These are phyloP conservation scores for Ecdyonurus torrentis DNA, from an alignment of 2,888 invertebrate species.

Conservation along the genomic window DNA sequence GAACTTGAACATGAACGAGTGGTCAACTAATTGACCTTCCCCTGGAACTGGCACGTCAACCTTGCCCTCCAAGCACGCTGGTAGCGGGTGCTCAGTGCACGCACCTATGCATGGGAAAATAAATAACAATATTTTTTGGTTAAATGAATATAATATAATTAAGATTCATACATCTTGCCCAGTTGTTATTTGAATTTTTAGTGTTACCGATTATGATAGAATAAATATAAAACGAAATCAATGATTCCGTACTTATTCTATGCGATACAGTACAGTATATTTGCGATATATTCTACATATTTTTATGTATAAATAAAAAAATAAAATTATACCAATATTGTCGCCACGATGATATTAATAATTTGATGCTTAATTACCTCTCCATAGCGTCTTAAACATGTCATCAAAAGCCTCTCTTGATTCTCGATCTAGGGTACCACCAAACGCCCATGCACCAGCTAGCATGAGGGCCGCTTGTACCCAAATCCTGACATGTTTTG, in stretches of 20 bases:
- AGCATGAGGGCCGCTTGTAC: constrained; percentile 59
- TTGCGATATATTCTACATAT: too few relatives aligned
- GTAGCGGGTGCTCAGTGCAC: constrained; percentile 32
- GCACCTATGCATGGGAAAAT: too few relatives aligned
- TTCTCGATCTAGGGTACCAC: constrained; percentile 55
- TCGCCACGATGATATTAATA: background rate
- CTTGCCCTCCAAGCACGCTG: constrained; percentile 39
- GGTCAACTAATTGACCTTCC: constrained; percentile 67
- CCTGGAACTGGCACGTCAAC: constrained; percentile 56
- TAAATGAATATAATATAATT: too few relatives aligned
- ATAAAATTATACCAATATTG: background rate
- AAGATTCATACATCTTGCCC: too few relatives aligned
- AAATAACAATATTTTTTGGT: too few relatives aligned
- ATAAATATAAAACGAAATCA: too few relatives aligned
- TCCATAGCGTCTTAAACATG: constrained; percentile 25
- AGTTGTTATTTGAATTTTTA: too few relatives aligned
- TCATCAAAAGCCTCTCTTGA: constrained; percentile 40
- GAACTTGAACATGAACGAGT: constrained; percentile 60
- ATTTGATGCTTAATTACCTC: constrained; percentile 14
- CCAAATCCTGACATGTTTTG: constrained; percentile 51
- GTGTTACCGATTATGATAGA: too few relatives aligned
- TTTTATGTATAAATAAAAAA: too few relatives aligned
- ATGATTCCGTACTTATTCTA: too few relatives aligned
- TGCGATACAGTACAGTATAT: too few relatives aligned
- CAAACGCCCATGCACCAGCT: constrained; percentile 69